Base-by-base conservation (phyloP, 2,113 vertebrate genomes). In the Xenotilapia leptura region DNA sequence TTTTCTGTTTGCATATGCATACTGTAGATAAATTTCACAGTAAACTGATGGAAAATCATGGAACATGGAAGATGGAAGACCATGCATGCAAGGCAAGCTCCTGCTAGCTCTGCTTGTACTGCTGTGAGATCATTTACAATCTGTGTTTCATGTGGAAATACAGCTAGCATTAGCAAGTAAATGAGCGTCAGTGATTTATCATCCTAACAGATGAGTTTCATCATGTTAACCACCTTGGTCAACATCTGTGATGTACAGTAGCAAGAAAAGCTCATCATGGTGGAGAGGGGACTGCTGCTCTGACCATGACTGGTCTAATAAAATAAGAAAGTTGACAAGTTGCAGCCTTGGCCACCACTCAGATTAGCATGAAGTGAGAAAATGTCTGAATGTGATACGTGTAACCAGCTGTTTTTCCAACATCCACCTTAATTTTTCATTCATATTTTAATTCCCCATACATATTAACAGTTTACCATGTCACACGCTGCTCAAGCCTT, bases 371-470 rank as follows among this genome's bases (percentile, higher is more conserved):
- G n/a, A 54, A 12, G 51, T 54, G 51, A 54, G n/a, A 54, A 21
- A 54, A 54, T 1, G n/a, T 6, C n/a, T 54, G 51, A 54, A 54
- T 21, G 51, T 21, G n/a, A 54, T 0, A 21, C 5, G 1, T 21
- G 51, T 12, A 54, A 54, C 51, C 21, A 56, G 54, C 54, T 56
- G 3, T 56, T 56, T 56, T 56, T 1, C 54, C 12, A 56, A 56
- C 12, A 56, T 26, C 21, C 6, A 26, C 4, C 21, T 55, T 55
- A 55, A 26, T 26, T 55, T 55, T 55, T 26, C 12, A 14, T 55
- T 55, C 21, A 26, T 26, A 26, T 55, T 55, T 55, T 55, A 26
- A 26, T 55, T 55, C 54, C 54, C 21, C 21, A 55, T 26, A 55
- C 4, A 14, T 14, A 55, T 26, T 55, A 12, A 55, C 54, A 55